These are phyloP conservation scores for Eilema griseolum DNA, from an alignment of 2,888 invertebrate species.

Conservation along the genomic window DNA sequence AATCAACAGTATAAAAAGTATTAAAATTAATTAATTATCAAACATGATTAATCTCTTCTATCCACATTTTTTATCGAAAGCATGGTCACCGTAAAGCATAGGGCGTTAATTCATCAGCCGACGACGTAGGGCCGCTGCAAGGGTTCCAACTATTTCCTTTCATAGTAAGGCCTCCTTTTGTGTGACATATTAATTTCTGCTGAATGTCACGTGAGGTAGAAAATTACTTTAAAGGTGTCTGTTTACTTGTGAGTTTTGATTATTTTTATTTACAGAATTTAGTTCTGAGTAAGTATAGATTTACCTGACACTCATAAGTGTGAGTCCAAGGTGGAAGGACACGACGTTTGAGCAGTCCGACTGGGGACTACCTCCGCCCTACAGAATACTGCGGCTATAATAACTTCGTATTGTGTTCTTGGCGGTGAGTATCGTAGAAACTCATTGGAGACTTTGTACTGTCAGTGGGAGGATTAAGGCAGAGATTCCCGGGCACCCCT, in stretches of 20 bases:
- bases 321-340: too few species aligned
- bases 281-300: not conserved
- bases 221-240: conserved; percentile 48
- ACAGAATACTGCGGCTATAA: too few species aligned
- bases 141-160: conserved; percentile 71
- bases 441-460: too few species aligned
- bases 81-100: conserved; percentile 48
- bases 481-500: too few species aligned
- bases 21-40: not conserved
- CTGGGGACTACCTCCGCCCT: too few species aligned
- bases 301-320: too few species aligned
- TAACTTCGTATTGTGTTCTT: too few species aligned
- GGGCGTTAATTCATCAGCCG: conserved; percentile 78
- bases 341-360: too few species aligned
- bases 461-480: too few species aligned
- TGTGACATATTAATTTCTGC: conserved; percentile 76
- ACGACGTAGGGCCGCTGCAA: conserved; percentile 63
- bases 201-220: conserved; percentile 56
- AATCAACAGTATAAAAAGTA: too few species aligned
- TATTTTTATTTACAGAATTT: not conserved
- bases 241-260: conserved; percentile 17
- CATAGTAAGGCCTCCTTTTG: conserved; percentile 71
- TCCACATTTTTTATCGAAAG: not conserved
- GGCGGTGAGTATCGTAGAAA: too few species aligned
- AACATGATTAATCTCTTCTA: not conserved